Percentiles rank a stretch among this genome's conserved stretches.
Conservation (phyloP, 2,797 vertebrate species). For the Pantherophis alleghaniensis region DNA sequence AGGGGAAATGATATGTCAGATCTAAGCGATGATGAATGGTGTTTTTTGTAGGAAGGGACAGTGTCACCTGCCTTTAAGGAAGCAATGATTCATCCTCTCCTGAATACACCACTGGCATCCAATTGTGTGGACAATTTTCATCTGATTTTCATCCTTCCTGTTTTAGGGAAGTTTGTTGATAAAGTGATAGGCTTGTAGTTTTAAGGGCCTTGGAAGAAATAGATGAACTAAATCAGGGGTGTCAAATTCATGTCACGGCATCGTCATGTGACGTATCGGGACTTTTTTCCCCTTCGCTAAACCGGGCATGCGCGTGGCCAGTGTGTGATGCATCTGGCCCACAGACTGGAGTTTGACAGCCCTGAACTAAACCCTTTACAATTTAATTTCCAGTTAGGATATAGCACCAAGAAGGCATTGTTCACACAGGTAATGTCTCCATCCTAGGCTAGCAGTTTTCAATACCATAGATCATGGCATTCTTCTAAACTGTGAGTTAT, state of each 20-base stretch:
- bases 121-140: neutral
- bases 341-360: too few relatives aligned
- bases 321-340: accelerated
- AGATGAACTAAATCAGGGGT: neutral
- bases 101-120: neutral
- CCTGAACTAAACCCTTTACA: neutral
- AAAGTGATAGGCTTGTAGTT: neutral
- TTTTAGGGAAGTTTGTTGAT: neutral
- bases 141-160: neutral
- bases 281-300: too few relatives aligned
- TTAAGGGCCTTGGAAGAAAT: neutral
- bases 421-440: neutral
- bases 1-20: neutral
- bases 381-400: neutral
- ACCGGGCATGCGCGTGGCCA: too few relatives aligned
- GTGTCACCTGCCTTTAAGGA: neutral
- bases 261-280: too few relatives aligned
- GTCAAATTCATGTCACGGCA: too few relatives aligned
- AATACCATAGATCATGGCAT: neutral
- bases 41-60: neutral
- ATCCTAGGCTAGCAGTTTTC: neutral
- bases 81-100: neutral
- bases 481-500: neutral
- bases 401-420: neutral
- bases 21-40: neutral